phyloP scores from a whole-genome alignment of 2,113 vertebrate species.

The Cranoglanis bouderius region DNA sequence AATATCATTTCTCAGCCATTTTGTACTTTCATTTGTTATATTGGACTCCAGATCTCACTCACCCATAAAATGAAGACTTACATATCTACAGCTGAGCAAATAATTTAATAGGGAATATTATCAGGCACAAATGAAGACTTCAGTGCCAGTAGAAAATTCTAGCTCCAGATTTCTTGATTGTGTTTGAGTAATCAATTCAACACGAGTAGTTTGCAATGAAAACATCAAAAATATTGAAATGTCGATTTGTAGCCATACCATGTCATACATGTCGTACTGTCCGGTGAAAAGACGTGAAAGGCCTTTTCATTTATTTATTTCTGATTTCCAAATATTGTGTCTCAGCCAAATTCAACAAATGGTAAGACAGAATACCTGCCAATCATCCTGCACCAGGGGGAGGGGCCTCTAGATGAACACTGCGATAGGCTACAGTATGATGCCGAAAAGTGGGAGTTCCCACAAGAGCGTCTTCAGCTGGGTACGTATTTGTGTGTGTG shows the following conservation, averaged over 20 bases:
- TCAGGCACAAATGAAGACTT: not conserved
- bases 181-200: not conserved
- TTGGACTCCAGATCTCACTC: not conserved
- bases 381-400: constrained; percentile 87
- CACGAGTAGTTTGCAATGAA: not conserved
- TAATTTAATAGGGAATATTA: not conserved
- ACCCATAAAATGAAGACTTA: not conserved
- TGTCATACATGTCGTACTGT: not conserved
- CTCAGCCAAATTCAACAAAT: constrained; percentile 74
- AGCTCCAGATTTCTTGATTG: not conserved
- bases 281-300: not conserved
- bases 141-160: not conserved
- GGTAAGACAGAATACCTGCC: constrained; percentile 86
- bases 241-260: not conserved
- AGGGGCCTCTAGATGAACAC: constrained; percentile 82
- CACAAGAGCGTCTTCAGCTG: constrained; percentile 87
- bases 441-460: constrained; percentile 92
- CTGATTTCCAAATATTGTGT: constrained; percentile 41
- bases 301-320: not conserved
- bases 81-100: not conserved
- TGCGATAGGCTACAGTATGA: constrained; percentile 88
- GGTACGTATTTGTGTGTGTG: constrained; percentile 69
- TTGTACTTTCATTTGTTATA: not conserved
- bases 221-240: not conserved
- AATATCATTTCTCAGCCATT: not conserved